Evolutionary conservation across 2,113 vertebrate species (phyloP), one percentile per base, ranked within the genome.

Genomic region (Cheirogaleus medius): DNA sequence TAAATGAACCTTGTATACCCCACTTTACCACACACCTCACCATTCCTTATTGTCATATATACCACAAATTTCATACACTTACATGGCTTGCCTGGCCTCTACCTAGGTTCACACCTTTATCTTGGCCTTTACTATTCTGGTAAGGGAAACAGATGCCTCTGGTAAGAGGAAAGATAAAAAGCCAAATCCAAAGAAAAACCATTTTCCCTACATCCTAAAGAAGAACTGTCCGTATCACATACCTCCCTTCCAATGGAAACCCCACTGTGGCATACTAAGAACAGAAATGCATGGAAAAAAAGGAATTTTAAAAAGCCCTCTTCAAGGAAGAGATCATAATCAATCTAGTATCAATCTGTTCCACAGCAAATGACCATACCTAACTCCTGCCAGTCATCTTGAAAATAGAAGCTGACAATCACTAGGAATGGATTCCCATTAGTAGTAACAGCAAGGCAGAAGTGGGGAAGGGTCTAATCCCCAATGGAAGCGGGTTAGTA

Each of bases 141-240:
- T 39, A 56, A 74, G 42, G 52, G 52, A 54, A 54, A 18, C 17
- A 54, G 17, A 54, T 54, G 52, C 52, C 11, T 87, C 56, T 49
- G 52, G 9, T 44, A 56, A 74, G 49, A 86, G 39, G 54, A 68
- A 94, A 94, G 39, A 83, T 4, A 3, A 17, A 87, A 94, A 85
- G 7, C 37, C 66, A 95, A 96, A 91, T 58, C 42, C n/a, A 93
- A 90, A 84, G 32, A 60, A 92, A 91, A 52, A 84, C 25, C 8
- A 66, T 29, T 92, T 69, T 87, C 13, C 29, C 29, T 73, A 60
- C 49, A 44, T 85, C 74, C 20, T 44, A 74, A 29, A 89, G 14
- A n/a, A 85, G 66, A 95, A 66, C 32, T 66, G 42, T 90, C 32
- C 5, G n/a, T 49, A 80, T 71, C 82, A 77, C 49, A 94, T 20